Conservation (phyloP, 2,888 invertebrate genomes). For the Orthosia cruda region DNA sequence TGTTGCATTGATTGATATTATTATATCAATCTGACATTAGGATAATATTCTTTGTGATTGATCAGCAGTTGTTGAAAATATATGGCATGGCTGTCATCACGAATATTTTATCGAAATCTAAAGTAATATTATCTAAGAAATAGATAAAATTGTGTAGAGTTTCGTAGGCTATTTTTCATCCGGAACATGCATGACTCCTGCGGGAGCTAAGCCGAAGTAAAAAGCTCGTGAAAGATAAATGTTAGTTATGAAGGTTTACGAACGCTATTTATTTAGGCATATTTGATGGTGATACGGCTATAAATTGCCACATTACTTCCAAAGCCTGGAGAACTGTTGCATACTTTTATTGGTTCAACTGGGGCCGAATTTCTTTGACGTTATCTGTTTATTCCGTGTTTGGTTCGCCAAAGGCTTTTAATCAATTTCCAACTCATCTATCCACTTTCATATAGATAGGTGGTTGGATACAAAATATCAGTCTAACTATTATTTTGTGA, state of each 20-base stretch:
- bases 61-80: slow-evolving; percentile 8
- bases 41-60: slow-evolving; percentile 1
- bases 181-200: not conserved
- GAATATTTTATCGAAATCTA: not conserved
- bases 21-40: not conserved
- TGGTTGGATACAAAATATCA: too few species aligned
- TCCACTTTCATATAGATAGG: too few species aligned
- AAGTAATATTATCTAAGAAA: not conserved
- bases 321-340: slow-evolving; percentile 7
- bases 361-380: not conserved
- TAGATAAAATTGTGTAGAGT: not conserved
- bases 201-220: not conserved
- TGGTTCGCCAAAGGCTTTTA: not conserved
- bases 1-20: slow-evolving; percentile 16
- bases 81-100: not conserved
- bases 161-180: not conserved
- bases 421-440: too few species aligned
- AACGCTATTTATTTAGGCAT: not conserved
- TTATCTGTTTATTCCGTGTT: not conserved
- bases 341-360: slow-evolving; percentile 8
- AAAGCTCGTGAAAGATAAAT: not conserved
- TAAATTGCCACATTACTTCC: not conserved
- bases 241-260: not conserved
- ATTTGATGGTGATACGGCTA: not conserved
- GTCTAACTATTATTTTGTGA: too few species aligned